Conservation (phyloP, 2,113 vertebrate genomes). For the Python bivittatus region DNA sequence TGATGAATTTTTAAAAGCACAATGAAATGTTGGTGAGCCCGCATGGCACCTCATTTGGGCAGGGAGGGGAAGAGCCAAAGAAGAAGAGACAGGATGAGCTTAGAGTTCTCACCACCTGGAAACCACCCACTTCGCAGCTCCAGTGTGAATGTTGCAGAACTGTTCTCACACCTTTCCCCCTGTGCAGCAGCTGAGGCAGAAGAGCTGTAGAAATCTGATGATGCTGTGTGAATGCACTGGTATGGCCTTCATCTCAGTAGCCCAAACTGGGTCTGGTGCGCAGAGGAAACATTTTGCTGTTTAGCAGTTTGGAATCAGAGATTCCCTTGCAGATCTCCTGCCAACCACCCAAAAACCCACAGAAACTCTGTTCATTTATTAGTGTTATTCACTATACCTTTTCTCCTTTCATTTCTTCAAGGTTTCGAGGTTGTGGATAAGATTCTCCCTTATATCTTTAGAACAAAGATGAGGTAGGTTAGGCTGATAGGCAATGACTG, state of each 20-base stretch:
- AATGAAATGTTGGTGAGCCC: not conserved
- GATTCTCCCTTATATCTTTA: not conserved
- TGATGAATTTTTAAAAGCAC: not conserved
- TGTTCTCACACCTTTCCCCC: not conserved
- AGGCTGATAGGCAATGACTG: not conserved
- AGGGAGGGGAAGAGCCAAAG: not conserved
- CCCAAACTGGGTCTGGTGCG: not conserved
- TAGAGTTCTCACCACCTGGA: not conserved
- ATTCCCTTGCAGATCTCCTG: not conserved
- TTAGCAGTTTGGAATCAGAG: not conserved
- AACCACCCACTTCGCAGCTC: not conserved
- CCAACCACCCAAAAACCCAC: not conserved
- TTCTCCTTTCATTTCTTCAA: not conserved
- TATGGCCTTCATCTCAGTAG: not conserved
- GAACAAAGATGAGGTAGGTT: not conserved
- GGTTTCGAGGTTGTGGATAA: not conserved
- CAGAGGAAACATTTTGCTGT: not conserved
- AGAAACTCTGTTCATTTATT: not conserved
- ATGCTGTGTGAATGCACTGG: not conserved
- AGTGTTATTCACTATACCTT: not conserved
- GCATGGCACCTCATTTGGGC: not conserved
- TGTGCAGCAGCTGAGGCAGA: not conserved
- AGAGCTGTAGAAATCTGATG: not conserved
- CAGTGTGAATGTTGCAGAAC: not conserved
- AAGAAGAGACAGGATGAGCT: not conserved